A percentile compares a stretch with the other conserved stretches of the same genome.
phyloP scores from a whole-genome alignment of 2,113 vertebrate genomes.

The Paedocypris sp. region DNA sequence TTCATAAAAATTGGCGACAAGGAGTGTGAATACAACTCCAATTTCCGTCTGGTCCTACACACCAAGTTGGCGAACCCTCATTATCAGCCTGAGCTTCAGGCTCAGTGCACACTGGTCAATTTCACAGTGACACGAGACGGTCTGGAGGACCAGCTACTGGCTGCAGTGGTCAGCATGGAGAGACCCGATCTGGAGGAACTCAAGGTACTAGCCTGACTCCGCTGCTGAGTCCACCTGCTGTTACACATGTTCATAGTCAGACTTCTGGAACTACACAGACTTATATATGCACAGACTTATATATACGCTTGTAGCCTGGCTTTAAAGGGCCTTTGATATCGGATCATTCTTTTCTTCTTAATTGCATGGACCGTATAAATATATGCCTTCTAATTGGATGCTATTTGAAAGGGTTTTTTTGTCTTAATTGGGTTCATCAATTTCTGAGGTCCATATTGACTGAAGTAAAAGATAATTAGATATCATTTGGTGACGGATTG shows the following conservation, averaged over 20 bases:
- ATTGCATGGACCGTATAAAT: slow-evolving; percentile 37
- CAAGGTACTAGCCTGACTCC: slow-evolving; percentile 63
- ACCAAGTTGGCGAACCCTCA: slow-evolving; percentile 90
- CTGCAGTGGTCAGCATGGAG: slow-evolving; percentile 79
- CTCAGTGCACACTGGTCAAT: slow-evolving; percentile 90
- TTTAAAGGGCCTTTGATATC: slow-evolving; percentile 40
- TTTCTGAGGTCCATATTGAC: slow-evolving; percentile 15
- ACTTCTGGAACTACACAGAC: too few species aligned
- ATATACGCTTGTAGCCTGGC: slow-evolving; percentile 30
- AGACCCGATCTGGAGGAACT: slow-evolving; percentile 86
- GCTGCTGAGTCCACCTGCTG: too few species aligned
- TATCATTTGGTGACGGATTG: background rate
- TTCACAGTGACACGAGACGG: slow-evolving; percentile 85
- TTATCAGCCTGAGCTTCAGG: slow-evolving; percentile 91
- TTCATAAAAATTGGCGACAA: slow-evolving; percentile 88
- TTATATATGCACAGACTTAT: too few species aligned
- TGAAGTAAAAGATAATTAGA: slow-evolving; percentile 25
- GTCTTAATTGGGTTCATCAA: slow-evolving; percentile 27
- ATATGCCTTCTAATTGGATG: slow-evolving; percentile 38
- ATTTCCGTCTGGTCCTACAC: slow-evolving; percentile 86
- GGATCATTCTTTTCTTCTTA: slow-evolving; percentile 45
- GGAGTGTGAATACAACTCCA: slow-evolving; percentile 80
- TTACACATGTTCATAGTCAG: too few species aligned
- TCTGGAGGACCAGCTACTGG: slow-evolving; percentile 88
- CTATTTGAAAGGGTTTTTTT: slow-evolving; percentile 9